Evolutionary conservation across 2,888 invertebrate genomes (phyloP).

Genomic region (Sinopyrophorus schimmeli): DNA sequence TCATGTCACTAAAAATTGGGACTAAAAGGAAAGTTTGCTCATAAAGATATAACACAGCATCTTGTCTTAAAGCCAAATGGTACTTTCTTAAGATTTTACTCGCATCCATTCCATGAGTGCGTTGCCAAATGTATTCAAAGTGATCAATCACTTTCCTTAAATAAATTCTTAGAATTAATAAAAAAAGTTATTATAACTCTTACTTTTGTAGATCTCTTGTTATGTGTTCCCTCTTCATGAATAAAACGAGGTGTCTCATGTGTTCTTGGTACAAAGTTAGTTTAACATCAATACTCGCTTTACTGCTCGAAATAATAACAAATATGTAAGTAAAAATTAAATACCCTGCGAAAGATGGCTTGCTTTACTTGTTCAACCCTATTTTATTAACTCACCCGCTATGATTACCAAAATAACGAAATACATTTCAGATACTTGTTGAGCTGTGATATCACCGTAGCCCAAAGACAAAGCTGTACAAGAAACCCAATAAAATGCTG

Average conservation of each 20-base stretch:
- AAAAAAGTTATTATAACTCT: slow-evolving; percentile 3
- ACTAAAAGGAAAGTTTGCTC: slow-evolving; percentile 34
- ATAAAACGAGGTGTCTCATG: slow-evolving; percentile 37
- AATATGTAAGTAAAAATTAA: slow-evolving; percentile 40
- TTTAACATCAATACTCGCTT: slow-evolving; percentile 36
- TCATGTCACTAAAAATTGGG: slow-evolving; percentile 34
- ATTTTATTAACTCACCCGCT: slow-evolving; percentile 22
- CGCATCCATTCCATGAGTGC: slow-evolving; percentile 38
- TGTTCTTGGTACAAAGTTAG: slow-evolving; percentile 39
- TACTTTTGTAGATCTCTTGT: slow-evolving; percentile 34
- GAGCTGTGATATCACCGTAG: slow-evolving; percentile 29
- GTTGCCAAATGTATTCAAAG: slow-evolving; percentile 40
- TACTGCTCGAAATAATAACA: slow-evolving; percentile 37
- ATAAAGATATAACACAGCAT: slow-evolving; percentile 38
- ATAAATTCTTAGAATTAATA: neutral
- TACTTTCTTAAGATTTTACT: slow-evolving; percentile 35
- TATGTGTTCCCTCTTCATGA: slow-evolving; percentile 35
- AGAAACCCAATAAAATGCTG: slow-evolving; percentile 31
- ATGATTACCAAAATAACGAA: slow-evolving; percentile 29
- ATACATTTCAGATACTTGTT: slow-evolving; percentile 27
- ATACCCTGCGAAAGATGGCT: slow-evolving; percentile 32
- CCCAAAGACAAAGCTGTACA: slow-evolving; percentile 25
- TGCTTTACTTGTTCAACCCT: neutral
- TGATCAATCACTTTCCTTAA: slow-evolving; percentile 37
- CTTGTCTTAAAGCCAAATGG: slow-evolving; percentile 35